These are phyloP conservation scores for Cryptomyrus ogoouensis DNA, from an alignment of 2,113 vertebrate species.

Conservation along the genomic window DNA sequence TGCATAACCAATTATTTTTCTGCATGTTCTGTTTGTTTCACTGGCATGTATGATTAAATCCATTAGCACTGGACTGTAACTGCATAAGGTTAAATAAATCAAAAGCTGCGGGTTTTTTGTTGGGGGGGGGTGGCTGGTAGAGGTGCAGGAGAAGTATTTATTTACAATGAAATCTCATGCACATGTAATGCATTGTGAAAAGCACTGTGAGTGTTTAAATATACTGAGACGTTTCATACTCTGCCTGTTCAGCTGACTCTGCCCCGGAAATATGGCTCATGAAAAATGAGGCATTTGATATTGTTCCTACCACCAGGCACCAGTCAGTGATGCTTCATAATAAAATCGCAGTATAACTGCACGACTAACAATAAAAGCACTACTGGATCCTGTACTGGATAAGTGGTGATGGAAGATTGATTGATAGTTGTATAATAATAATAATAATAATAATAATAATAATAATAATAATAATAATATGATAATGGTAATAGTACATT, in stretches of 20 bases:
- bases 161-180: background rate
- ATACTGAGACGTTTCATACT: background rate
- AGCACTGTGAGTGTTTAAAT: background rate
- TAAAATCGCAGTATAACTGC: background rate
- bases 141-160: background rate
- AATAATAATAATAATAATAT: background rate
- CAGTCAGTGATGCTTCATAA: background rate
- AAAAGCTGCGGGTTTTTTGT: background rate
- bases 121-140: background rate
- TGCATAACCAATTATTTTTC: constrained; percentile 34
- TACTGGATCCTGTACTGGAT: background rate
- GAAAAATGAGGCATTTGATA: background rate
- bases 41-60: constrained; percentile 14
- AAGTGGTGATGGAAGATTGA: background rate
- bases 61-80: constrained; percentile 6
- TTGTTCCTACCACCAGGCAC: background rate
- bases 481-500: background rate
- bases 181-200: background rate
- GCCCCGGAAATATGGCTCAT: background rate
- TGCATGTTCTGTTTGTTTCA: constrained; percentile 33
- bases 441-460: background rate
- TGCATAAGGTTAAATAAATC: background rate
- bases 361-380: background rate
- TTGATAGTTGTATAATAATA: background rate
- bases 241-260: background rate